phyloP scores from a whole-genome alignment of 2,797 vertebrate species.

The Sylvia borin region DNA sequence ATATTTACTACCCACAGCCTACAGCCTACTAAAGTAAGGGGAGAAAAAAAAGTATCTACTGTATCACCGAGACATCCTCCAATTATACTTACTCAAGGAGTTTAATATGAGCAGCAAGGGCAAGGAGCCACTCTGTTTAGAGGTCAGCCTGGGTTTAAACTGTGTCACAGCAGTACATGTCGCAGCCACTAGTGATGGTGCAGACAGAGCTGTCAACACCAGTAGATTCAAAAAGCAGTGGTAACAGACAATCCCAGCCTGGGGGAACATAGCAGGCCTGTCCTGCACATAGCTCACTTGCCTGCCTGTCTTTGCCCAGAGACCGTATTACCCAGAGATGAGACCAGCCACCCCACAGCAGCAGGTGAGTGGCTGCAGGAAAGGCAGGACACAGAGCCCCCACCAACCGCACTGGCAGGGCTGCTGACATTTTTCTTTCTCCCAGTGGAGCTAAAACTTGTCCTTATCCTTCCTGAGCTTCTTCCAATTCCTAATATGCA shows the following conservation, averaged over 20 bases:
- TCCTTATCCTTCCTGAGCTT: neutral
- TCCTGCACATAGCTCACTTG: neutral
- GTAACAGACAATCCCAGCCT: neutral
- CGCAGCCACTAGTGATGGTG: neutral
- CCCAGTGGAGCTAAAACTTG: neutral
- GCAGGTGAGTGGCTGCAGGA: neutral
- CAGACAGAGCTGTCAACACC: conserved; percentile 30
- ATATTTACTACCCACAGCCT: neutral
- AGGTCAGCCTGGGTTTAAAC: conserved; percentile 38
- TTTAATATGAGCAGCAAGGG: neutral
- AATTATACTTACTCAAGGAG: neutral
- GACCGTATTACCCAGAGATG: rapidly evolving
- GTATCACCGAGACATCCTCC: neutral
- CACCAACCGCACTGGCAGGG: rapidly evolving
- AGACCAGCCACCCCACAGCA: neutral
- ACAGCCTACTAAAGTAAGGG: neutral
- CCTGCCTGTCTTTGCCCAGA: neutral
- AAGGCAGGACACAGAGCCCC: neutral
- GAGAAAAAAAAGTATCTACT: neutral
- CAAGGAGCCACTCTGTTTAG: conserved; percentile 9
- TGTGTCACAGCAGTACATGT: neutral
- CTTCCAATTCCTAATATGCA: neutral
- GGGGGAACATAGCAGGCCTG: neutral
- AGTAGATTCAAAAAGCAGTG: neutral
- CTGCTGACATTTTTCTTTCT: neutral